Conservation (phyloP, 2,113 vertebrate species). For the Sisor rabdophorus region DNA sequence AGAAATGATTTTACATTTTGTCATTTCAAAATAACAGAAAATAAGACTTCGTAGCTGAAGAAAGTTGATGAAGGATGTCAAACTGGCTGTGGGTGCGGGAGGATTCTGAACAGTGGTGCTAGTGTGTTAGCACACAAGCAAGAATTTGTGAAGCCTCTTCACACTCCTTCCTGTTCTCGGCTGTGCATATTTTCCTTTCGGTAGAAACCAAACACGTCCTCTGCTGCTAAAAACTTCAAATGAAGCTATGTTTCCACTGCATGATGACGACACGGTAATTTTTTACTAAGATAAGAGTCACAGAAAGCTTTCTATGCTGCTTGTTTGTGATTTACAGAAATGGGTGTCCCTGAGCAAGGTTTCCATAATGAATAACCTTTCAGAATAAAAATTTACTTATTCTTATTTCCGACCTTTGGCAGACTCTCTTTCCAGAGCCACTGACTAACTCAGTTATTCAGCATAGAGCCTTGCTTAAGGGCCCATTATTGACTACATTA, state of each 20-base stretch:
- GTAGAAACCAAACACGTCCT: conserved; percentile 50
- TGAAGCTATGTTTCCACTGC: neutral
- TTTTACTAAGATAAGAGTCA: neutral
- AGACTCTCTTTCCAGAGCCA: too few relatives aligned
- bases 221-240: neutral
- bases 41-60: too few relatives aligned
- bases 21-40: too few relatives aligned
- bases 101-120: conserved; percentile 34
- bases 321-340: neutral
- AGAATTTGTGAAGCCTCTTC: conserved; percentile 53
- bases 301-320: neutral
- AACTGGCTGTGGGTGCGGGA: conserved; percentile 6
- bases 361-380: neutral
- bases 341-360: neutral
- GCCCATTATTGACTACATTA: too few relatives aligned
- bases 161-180: conserved; percentile 44
- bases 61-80: neutral
- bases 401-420: too few relatives aligned
- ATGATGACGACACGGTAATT: neutral
- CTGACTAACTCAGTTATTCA: too few relatives aligned
- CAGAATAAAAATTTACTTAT: too few relatives aligned
- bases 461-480: too few relatives aligned
- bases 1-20: too few relatives aligned
- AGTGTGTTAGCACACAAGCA: conserved; percentile 55
- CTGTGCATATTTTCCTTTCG: conserved; percentile 60